Conservation (phyloP, 2,797 vertebrate genomes). For the Melanotaenia boesemani region DNA sequence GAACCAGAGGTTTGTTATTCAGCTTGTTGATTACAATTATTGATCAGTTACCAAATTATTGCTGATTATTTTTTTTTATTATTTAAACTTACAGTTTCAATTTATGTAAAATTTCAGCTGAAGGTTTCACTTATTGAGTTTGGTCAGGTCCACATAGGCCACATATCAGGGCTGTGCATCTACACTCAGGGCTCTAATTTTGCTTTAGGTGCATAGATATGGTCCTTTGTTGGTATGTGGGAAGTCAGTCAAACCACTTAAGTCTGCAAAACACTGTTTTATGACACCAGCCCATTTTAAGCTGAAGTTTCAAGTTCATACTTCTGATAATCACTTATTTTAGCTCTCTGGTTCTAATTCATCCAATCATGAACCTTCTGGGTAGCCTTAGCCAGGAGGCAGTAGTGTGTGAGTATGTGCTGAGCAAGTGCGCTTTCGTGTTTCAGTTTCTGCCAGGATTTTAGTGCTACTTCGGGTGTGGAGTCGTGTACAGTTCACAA, state of each 20-base stretch:
- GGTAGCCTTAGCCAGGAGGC: constrained; percentile 33
- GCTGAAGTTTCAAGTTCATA: background rate
- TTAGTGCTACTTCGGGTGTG: constrained; percentile 46
- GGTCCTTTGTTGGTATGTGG: background rate
- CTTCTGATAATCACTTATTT: constrained; percentile 19
- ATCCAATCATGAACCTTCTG: constrained; percentile 55
- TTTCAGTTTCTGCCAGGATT: constrained; percentile 54
- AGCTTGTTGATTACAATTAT: background rate
- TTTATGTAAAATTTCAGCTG: background rate
- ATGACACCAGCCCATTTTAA: background rate
- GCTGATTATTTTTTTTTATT: background rate
- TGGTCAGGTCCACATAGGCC: background rate
- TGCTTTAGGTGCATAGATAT: background rate
- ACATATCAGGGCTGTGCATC: background rate
- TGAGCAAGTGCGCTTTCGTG: constrained; percentile 23
- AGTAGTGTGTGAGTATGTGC: constrained; percentile 14
- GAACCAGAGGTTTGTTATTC: background rate
- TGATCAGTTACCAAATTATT: background rate
- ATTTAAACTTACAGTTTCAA: background rate
- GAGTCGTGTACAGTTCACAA: constrained; percentile 67
- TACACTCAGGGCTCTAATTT: background rate
- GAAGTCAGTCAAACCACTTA: background rate
- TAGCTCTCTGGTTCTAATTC: constrained; percentile 39
- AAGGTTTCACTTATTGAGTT: background rate
- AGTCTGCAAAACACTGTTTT: background rate